phyloP scores from a whole-genome alignment of 1,140 invertebrate species.

The Protaetia brevitarsis region DNA sequence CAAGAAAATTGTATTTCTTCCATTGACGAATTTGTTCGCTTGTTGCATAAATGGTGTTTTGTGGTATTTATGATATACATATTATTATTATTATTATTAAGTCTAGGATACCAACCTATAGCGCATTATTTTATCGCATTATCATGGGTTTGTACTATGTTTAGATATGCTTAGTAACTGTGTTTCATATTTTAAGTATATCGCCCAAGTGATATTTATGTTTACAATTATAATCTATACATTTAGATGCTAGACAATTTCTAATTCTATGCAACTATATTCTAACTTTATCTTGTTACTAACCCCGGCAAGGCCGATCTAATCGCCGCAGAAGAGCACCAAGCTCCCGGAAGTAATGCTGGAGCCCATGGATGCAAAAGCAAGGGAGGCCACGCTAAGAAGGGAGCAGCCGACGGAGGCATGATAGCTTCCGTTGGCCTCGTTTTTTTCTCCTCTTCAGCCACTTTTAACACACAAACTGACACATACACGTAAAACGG shows the following conservation, averaged over 20 bases:
- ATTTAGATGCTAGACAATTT: neutral
- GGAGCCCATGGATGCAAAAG: conserved; percentile 48
- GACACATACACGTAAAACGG: conserved; percentile 25
- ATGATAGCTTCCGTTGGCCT: conserved; percentile 27
- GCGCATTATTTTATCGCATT: too few species aligned
- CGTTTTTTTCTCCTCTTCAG: conserved; percentile 40
- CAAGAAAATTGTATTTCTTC: too few species aligned
- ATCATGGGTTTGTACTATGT: too few species aligned
- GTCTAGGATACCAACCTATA: too few species aligned
- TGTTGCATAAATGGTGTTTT: too few species aligned
- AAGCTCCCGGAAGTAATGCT: conserved; percentile 44
- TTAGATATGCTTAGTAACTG: neutral
- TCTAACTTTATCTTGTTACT: too few species aligned
- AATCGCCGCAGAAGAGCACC: conserved; percentile 42
- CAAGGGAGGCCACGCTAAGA: conserved; percentile 47
- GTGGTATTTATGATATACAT: too few species aligned
- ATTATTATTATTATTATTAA: too few species aligned
- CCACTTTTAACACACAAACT: conserved; percentile 41
- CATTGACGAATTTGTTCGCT: too few species aligned
- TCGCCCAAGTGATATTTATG: neutral
- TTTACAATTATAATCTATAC: neutral
- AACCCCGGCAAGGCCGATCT: conserved; percentile 46
- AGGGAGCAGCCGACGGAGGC: conserved; percentile 37
- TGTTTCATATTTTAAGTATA: neutral
- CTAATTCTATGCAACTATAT: neutral